Evolutionary conservation across 2,888 invertebrate species (phyloP), one percentile per base, ranked within the genome.

Genomic region (Polymixis lichenea): DNA sequence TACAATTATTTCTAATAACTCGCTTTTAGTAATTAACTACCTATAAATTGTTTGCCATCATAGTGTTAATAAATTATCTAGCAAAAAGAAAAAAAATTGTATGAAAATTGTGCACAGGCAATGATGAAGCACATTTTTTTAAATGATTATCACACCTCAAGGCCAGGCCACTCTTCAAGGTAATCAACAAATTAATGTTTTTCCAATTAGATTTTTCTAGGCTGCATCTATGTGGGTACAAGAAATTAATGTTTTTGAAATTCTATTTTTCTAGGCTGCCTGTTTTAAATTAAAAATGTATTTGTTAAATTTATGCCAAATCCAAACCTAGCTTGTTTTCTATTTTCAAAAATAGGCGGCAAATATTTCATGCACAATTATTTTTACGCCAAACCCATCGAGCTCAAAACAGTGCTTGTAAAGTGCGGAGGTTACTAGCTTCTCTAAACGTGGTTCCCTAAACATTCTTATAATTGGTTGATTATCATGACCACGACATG

Each of bases 271-370:
- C 5, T 32, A 28, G 17, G 9, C 15, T 15, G 13, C 28, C 25
- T 22, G 56, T 43, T 13, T 17, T 2, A 38, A 51, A 72, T 68
- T 68, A 51, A 32, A 49, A 62, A 43, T 19, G 15, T 55, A 49
- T 56, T 74, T 60, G 22, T 61, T 64, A 43, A 61, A 58, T 46
- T 38, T 61, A 61, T 32, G 46, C 65, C 32, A 62, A 65, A 55
- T 1, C 32, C 13, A 19, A 9, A 43, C 1, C 19, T 25, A 55
- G 17, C 28, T 8, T n/a, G 38, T 7, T 60, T 60, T 66, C 25
- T 25, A 43, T 17, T 64, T 76, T 75, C 13, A 61, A 72, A 86
- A 86, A 77, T 65, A 77, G 68, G 86, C 86, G 87, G 75, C 85
- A 78, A 87, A 68, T 13, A 64, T 68, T 82, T 76, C 74, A 61